Conservation (phyloP, 2,888 invertebrate genomes). For the Mellilla xanthometata region DNA sequence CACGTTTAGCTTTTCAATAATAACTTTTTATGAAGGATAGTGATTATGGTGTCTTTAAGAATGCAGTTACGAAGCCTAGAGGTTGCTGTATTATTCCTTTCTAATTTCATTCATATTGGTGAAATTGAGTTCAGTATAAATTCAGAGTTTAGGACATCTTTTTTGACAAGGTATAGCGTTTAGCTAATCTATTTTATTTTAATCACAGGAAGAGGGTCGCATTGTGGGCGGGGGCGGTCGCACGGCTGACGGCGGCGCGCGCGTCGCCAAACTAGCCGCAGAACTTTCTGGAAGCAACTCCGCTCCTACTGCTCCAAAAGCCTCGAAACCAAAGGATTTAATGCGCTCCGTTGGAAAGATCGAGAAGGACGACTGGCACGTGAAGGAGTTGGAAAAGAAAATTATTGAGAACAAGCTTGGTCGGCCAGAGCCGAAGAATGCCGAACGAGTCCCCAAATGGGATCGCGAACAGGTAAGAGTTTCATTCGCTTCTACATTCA, state of each 20-base stretch:
- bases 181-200: not conserved
- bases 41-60: too few species aligned
- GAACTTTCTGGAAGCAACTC: slow-evolving; percentile 86
- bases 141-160: too few species aligned
- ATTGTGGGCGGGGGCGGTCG: slow-evolving; percentile 60
- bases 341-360: slow-evolving; percentile 94
- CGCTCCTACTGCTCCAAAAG: slow-evolving; percentile 79
- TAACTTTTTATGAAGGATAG: too few species aligned
- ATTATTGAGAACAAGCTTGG: slow-evolving; percentile 90
- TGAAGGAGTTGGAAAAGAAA: slow-evolving; percentile 94
- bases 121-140: too few species aligned
- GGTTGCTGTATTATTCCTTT: too few species aligned
- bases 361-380: slow-evolving; percentile 95
- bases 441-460: slow-evolving; percentile 95
- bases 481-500: too few species aligned
- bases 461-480: slow-evolving; percentile 93
- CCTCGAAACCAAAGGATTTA: slow-evolving; percentile 90
- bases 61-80: too few species aligned
- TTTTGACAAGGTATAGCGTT: too few species aligned
- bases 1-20: too few species aligned
- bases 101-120: too few species aligned
- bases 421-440: slow-evolving; percentile 81
- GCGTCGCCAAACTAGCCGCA: slow-evolving; percentile 84
- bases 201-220: slow-evolving; percentile 64
- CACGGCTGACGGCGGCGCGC: slow-evolving; percentile 54